phyloP scores from a whole-genome alignment of 2,797 vertebrate genomes.

The Tenualosa thibaudeaui region DNA sequence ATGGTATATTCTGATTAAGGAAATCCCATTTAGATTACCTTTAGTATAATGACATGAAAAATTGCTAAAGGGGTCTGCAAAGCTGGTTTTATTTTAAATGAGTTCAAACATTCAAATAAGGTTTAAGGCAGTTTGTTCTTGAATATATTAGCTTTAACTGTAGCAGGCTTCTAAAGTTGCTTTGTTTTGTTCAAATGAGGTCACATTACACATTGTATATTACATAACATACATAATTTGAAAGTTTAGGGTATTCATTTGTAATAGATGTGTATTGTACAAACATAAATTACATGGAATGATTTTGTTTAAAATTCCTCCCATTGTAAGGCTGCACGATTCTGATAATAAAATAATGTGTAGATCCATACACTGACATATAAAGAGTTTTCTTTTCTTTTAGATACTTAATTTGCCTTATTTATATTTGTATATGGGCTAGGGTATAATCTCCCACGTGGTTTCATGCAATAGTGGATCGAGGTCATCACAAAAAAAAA shows the following conservation, averaged over 20 bases:
- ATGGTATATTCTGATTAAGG: not conserved
- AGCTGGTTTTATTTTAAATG: not conserved
- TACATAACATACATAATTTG: not conserved
- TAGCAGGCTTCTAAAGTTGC: not conserved
- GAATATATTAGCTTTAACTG: not conserved
- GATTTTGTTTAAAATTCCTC: not conserved
- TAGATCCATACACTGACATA: no score
- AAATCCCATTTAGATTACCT: not conserved
- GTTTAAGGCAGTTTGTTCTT: slow-evolving; percentile 16
- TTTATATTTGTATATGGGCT: no score
- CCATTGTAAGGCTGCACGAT: not conserved
- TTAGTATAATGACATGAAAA: not conserved
- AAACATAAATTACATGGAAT: not conserved
- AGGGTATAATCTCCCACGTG: no score
- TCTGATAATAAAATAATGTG: no score
- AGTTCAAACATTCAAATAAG: slow-evolving; percentile 3
- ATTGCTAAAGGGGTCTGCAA: not conserved
- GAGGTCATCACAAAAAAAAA: no score
- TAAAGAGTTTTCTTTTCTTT: no score
- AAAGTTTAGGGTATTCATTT: not conserved
- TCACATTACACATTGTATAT: not conserved
- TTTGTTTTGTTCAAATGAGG: not conserved
- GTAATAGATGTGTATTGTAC: not conserved
- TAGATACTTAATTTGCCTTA: no score
- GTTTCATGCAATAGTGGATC: no score